Percentiles rank a stretch among this genome's conserved stretches.
phyloP scores from a whole-genome alignment of 2,797 vertebrate species.

The Periparus ater region DNA sequence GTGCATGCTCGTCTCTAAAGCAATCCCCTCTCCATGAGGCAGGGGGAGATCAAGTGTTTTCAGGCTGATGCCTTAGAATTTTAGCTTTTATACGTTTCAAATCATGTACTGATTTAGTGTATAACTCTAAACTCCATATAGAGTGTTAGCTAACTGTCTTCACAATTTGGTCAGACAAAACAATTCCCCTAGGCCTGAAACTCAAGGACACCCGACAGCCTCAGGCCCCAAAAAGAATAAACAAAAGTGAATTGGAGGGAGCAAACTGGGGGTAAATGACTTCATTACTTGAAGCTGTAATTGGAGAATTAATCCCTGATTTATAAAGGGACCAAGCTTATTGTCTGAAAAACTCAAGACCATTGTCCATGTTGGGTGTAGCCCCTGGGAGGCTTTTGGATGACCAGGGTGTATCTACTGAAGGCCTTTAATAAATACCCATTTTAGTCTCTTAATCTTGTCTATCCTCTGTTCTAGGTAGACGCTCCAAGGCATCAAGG shows the following conservation, averaged over 20 bases:
- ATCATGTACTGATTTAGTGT: not conserved
- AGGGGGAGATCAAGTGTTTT: not conserved
- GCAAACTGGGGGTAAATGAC: not conserved
- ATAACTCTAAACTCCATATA: not conserved
- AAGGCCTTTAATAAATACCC: not conserved
- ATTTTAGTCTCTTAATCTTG: not conserved
- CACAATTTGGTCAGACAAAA: not conserved
- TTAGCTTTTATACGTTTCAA: not conserved
- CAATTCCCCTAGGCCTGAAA: not conserved
- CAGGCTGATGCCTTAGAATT: not conserved
- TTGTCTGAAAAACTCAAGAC: not conserved
- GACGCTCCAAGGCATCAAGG: not conserved
- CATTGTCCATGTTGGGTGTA: too few species aligned
- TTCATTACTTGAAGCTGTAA: not conserved
- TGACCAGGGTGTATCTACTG: not conserved
- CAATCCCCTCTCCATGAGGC: not conserved
- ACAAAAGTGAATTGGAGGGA: not conserved
- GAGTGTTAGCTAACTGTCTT: not conserved
- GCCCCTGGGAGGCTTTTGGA: not conserved
- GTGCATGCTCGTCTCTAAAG: not conserved
- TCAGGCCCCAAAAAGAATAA: not conserved
- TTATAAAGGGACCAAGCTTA: not conserved
- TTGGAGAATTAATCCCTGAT: not conserved
- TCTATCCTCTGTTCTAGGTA: not conserved
- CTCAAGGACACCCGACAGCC: not conserved